Percentiles rank a stretch among this genome's conserved stretches.
Conservation (phyloP, 2,797 vertebrate species). For the Muscicapa striata region DNA sequence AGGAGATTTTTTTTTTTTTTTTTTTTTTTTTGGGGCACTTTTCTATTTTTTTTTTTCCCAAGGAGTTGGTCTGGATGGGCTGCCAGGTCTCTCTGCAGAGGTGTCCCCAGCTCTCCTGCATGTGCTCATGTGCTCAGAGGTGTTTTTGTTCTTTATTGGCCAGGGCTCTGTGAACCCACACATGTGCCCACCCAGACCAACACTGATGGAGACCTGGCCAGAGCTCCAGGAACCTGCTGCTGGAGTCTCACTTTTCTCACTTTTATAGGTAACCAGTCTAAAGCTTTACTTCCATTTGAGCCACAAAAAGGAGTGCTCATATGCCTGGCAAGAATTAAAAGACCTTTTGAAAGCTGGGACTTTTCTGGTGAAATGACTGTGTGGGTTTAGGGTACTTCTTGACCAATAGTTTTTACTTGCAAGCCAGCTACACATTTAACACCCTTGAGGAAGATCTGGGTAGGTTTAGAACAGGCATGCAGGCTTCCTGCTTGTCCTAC, state of each 20-base stretch:
- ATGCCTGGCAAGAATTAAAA: background rate
- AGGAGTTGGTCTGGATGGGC: background rate
- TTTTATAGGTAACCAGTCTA: background rate
- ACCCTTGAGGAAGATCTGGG: background rate
- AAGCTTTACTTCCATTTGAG: background rate
- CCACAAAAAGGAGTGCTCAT: background rate
- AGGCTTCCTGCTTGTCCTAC: background rate
- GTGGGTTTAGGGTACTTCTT: background rate
- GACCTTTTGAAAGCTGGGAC: background rate
- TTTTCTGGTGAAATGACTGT: background rate
- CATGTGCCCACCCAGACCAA: rapidly evolving
- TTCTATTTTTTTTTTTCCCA: background rate
- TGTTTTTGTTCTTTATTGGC: background rate
- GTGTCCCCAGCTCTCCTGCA: background rate
- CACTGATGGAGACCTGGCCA: background rate
- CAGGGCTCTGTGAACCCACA: rapidly evolving
- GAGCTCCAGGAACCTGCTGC: background rate
- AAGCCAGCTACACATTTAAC: background rate
- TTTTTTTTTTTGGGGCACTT: background rate
- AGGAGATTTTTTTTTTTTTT: background rate
- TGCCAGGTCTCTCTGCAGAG: background rate
- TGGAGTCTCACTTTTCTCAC: background rate
- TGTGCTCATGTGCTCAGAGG: rapidly evolving
- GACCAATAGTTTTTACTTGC: background rate
- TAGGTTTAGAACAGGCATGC: background rate